phyloP scores from a whole-genome alignment of 2,113 vertebrate genomes.

The Eulacestoma nigropectus region DNA sequence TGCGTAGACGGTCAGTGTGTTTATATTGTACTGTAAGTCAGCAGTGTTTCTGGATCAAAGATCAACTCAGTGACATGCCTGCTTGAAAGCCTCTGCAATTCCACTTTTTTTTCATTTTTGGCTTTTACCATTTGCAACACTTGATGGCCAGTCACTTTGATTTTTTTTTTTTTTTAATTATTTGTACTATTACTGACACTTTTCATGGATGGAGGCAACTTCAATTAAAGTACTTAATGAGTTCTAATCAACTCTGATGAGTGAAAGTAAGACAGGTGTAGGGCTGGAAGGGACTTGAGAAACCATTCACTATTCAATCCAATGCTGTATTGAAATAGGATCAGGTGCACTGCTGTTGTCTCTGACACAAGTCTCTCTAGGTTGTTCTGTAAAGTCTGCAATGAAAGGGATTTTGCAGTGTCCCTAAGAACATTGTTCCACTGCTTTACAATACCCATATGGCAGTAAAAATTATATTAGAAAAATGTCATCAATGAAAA shows the following conservation, averaged over 20 bases:
- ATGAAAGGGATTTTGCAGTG: not conserved
- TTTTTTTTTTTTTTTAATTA: not conserved
- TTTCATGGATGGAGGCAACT: not conserved
- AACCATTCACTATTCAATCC: not conserved
- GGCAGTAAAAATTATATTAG: not conserved
- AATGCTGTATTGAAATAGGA: not conserved
- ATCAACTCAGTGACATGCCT: not conserved
- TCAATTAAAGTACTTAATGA: not conserved
- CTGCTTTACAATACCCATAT: not conserved
- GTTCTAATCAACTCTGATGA: not conserved
- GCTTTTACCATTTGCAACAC: not conserved
- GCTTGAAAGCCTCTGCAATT: not conserved
- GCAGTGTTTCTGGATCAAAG: not conserved
- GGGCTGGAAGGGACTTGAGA: not conserved
- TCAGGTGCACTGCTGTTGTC: not conserved
- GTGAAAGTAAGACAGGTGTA: not conserved
- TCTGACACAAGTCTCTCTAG: not conserved
- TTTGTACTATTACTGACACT: not conserved
- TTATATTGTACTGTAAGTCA: not conserved
- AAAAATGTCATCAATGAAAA: not conserved
- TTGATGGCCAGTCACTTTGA: not conserved
- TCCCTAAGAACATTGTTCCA: not conserved
- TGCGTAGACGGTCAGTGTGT: not conserved
- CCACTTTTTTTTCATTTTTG: not conserved
- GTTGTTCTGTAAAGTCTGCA: not conserved